These are phyloP conservation scores for Lagorchestes hirsutus DNA, from an alignment of 2,797 vertebrate genomes.

Conservation along the genomic window DNA sequence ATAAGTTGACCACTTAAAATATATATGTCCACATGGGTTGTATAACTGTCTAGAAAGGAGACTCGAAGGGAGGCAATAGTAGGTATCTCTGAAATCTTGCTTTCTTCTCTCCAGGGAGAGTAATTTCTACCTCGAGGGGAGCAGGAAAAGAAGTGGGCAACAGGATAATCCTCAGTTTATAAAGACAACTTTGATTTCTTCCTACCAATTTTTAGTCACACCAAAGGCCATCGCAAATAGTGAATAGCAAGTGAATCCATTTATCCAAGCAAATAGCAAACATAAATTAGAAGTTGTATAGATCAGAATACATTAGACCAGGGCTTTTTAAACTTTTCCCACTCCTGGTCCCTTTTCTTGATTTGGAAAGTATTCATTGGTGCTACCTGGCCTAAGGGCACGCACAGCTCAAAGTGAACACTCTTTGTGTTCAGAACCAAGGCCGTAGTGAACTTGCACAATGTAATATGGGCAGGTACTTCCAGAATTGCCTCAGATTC, in stretches of 20 bases:
- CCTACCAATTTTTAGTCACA: background rate
- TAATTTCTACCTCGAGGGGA: background rate
- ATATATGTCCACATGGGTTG: background rate
- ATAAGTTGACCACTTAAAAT: background rate
- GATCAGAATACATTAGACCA: background rate
- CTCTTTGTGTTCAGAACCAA: too few relatives aligned
- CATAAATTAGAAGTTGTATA: background rate
- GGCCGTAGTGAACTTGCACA: too few relatives aligned
- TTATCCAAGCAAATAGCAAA: background rate
- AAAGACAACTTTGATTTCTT: background rate
- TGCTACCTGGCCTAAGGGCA: too few relatives aligned
- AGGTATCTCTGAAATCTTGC: background rate
- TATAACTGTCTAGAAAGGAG: background rate
- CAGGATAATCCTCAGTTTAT: background rate
- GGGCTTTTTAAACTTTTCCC: too few relatives aligned
- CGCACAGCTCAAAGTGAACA: too few relatives aligned
- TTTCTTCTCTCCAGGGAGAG: background rate
- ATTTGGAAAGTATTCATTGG: too few relatives aligned
- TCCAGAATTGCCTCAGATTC: too few relatives aligned
- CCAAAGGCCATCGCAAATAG: background rate
- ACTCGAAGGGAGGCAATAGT: background rate
- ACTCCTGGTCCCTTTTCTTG: too few relatives aligned
- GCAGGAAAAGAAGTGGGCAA: background rate
- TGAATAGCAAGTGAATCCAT: background rate
- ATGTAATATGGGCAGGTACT: too few relatives aligned